Evolutionary conservation across 2,113 vertebrate genomes (phyloP), one percentile per base, ranked within the genome.

Genomic region (Eulemur rufifrons): DNA sequence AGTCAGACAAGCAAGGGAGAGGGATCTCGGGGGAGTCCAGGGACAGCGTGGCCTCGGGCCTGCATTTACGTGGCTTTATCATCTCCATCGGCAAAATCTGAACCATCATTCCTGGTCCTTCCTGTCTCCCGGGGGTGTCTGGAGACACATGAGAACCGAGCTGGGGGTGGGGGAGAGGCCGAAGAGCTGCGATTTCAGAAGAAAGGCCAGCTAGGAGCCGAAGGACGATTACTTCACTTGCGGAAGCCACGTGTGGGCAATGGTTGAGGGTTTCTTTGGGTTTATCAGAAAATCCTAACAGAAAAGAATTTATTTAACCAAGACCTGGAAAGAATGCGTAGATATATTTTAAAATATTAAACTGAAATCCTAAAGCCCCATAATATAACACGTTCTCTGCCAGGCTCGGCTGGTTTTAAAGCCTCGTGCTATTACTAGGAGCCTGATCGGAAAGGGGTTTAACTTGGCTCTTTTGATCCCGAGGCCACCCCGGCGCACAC

Each of bases 281-380:
- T 89, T 76, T 73, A 61, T 71, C 94, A 95, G 83, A 96, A 96
- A 95, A 95, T 71, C 80, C 64, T 63, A 74, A 89, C 37, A 77
- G 78, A 78, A 95, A 54, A 89, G 77, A 93, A 77, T 47, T 21
- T 47, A 56, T 1, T 91, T 71, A 73, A 59, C 78, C 0, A 5
- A 68, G 92, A 71, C 63, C 37, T 10, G 77, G 11, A 76, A 76
- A 84, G 74, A 87, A 89, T 1, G 25, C 32, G 52, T 54, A 94
- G 66, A 80, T 42, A 80, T 42, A 86, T 50, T 80, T 88, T 4
- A 34, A 90, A 80, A 84, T 27, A 54, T 15, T 63, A 74, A 54
- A 80, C 3, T 7, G 32, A 84, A 81, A 47, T 77, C 34, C 50
- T 54, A 37, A 52, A 39, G 42, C 37, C 71, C 59, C n/a, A 45